Evolutionary conservation across 2,797 vertebrate species (phyloP).

Genomic region (Sternotherus odoratus): DNA sequence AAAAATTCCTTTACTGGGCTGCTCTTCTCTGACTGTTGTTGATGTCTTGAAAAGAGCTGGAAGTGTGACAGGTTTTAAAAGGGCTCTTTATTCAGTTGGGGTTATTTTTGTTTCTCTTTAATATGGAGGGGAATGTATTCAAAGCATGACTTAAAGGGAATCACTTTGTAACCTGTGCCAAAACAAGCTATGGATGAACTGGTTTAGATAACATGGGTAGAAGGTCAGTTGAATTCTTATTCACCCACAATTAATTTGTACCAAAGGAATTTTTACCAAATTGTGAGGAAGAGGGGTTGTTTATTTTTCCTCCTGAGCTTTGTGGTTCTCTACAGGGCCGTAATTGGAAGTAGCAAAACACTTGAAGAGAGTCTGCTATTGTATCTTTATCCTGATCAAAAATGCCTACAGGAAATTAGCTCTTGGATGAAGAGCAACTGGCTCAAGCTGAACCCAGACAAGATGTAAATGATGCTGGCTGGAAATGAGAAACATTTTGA

Average conservation of each 20-base stretch:
- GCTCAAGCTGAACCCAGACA: neutral
- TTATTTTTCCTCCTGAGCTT: neutral
- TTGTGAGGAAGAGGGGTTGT: neutral
- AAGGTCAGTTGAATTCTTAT: neutral
- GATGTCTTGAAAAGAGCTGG: neutral
- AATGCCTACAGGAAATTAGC: neutral
- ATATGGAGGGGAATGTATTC: fast-evolving
- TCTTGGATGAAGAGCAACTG: neutral
- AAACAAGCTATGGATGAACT: neutral
- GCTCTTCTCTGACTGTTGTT: neutral
- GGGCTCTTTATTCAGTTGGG: neutral
- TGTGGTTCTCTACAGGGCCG: neutral
- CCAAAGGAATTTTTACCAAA: neutral
- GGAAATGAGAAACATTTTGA: neutral
- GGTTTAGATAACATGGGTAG: neutral
- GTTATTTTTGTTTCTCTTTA: neutral
- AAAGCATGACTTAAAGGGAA: neutral
- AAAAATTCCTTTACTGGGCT: neutral
- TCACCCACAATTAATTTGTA: neutral
- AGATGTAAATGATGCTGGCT: neutral
- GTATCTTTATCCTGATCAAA: neutral
- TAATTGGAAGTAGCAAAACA: neutral
- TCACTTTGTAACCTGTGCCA: neutral
- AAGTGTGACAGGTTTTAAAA: neutral
- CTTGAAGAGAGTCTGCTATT: neutral